Conservation (phyloP, 2,888 invertebrate genomes). For the Eudasyphora cyanicolor region DNA sequence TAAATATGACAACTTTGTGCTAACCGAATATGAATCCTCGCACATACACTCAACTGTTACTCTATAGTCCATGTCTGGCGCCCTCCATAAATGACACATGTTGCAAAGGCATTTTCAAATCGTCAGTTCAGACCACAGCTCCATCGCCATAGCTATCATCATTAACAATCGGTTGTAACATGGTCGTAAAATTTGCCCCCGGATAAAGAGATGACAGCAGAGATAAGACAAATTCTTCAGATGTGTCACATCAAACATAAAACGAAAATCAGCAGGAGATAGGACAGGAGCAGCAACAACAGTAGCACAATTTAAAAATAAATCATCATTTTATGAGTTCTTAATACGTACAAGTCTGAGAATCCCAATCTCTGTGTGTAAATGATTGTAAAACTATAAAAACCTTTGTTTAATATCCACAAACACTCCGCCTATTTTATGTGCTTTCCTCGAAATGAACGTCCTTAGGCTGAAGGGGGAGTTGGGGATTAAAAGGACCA, state of each 20-base stretch:
- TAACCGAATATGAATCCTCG: neutral
- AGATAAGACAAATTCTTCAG: conserved; percentile 34
- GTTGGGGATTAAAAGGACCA: neutral
- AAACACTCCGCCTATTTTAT: conserved; percentile 3
- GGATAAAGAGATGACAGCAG: neutral
- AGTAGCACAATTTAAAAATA: conserved; percentile 57
- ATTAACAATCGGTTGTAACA: conserved; percentile 22
- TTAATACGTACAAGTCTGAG: conserved; percentile 66
- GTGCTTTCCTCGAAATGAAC: conserved; percentile 8
- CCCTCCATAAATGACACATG: neutral
- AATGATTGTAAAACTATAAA: conserved; percentile 31
- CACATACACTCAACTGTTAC: neutral
- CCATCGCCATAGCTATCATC: neutral
- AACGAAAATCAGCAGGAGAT: too few species aligned
- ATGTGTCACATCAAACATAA: conserved; percentile 40
- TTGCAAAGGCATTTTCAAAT: neutral
- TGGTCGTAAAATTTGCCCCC: conserved; percentile 37
- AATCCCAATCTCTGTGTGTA: neutral
- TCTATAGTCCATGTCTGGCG: neutral
- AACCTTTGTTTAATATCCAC: conserved; percentile 27
- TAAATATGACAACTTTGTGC: conserved; percentile 3
- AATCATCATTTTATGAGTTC: conserved; percentile 69
- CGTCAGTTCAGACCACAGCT: neutral
- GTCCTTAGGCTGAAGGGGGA: neutral
- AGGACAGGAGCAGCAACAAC: neutral